Conservation (phyloP, 2,797 vertebrate genomes). For the Chelidonichthys spinosus region DNA sequence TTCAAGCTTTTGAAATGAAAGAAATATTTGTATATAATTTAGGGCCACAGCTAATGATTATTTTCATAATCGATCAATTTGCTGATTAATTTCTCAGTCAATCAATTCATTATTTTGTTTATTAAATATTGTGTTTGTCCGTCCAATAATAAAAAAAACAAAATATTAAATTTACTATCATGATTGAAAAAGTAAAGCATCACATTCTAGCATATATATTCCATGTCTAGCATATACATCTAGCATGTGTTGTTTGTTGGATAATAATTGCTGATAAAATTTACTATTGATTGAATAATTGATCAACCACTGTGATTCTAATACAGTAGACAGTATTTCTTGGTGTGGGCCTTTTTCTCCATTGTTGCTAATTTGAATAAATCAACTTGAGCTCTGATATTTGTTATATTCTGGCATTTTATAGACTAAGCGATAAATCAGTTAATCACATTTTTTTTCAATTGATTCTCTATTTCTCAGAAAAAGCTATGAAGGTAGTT, state of each 20-base stretch:
- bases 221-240: too few species aligned
- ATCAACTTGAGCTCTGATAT: not conserved
- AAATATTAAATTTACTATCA: not conserved
- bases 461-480: too few species aligned
- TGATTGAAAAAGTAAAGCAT: not conserved
- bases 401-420: not conserved
- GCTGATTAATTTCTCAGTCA: not conserved
- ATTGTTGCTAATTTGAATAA: not conserved
- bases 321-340: too few species aligned
- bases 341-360: too few species aligned
- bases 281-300: not conserved
- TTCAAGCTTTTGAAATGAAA: not conserved
- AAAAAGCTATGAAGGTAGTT: not conserved
- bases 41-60: not conserved
- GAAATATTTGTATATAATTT: not conserved
- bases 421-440: not conserved
- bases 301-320: not conserved
- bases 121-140: not conserved
- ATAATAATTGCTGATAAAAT: not conserved
- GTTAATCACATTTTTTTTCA: too few species aligned
- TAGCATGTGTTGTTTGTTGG: not conserved
- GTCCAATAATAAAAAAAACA: not conserved
- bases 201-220: not conserved
- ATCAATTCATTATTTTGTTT: not conserved
- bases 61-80: not conserved